Evolutionary conservation across 2,888 invertebrate species (phyloP), one percentile per base, ranked within the genome.

Genomic region (Synanthedon tipuliformis): DNA sequence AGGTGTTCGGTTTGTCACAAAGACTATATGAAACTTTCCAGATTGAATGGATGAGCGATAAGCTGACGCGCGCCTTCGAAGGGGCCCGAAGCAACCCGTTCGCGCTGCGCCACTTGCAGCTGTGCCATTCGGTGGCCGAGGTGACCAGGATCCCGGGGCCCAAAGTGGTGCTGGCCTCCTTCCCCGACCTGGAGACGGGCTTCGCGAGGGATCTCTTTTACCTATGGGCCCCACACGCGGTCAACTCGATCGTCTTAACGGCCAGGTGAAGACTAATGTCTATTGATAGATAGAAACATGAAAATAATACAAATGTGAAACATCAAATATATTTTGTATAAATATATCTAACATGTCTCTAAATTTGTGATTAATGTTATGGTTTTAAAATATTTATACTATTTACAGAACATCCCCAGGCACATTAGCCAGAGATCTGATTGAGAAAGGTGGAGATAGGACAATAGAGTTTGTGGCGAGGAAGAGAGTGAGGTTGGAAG

Each of bases 1-100:
- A n/a, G n/a, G n/a, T 16, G 27, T 5, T 27, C 27, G 27, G 27
- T 27, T 27, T 27, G 27, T 27, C 27, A 27, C 1, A 7, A 27
- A 27, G 5, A 7, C 27, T 5, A 27, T 16, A n/a, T 27, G 27
- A 27, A 27, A 7, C 8, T 34, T 8, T 8, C 10, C 78, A 94
- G 90, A 97, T 99, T 61, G 99, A 99, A 83, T 99, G 99, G 99
- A 99, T 99, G 99, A 97, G 97, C 72, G 99, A 99, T 71, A 99
- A 98, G 72, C 86, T 99, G 48, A 97, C 98, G 89, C 92, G 96
- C 56, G 93, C 93, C 52, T 96, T 96, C 72, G 96, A 96, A 75
- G 95, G 95, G 0, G 95, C 95, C 0, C 90, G 97, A 54, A 95
- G 94, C 66, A 98, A 98, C 88, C 99, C 99, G 0, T 99, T 98